A percentile compares a stretch with the other conserved stretches of the same genome.
phyloP scores from a whole-genome alignment of 2,888 invertebrate genomes.

The Crioceris asparagi region DNA sequence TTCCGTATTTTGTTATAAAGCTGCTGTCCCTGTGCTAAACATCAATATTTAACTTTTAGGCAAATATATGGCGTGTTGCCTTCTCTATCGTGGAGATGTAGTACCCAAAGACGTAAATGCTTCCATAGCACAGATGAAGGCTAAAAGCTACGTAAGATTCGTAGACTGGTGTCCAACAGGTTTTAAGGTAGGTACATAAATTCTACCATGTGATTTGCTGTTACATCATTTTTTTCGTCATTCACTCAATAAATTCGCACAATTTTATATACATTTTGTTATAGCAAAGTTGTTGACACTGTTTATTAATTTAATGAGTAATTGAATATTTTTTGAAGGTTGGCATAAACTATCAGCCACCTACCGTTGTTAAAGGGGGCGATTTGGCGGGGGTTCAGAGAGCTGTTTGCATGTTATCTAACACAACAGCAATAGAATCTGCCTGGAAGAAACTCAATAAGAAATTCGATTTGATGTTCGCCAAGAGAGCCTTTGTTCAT shows the following conservation, averaged over 20 bases:
- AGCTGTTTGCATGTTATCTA: conserved; percentile 82
- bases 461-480: conserved; percentile 92
- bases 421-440: conserved; percentile 83
- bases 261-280: too few species aligned
- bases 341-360: conserved; percentile 53
- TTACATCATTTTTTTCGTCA: too few species aligned
- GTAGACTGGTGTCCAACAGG: conserved; percentile 95
- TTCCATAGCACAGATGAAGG: conserved; percentile 69
- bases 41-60: conserved; percentile 6
- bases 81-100: conserved; percentile 82
- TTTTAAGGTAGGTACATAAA: conserved; percentile 54
- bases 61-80: conserved; percentile 84
- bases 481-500: conserved; percentile 89
- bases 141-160: conserved; percentile 68
- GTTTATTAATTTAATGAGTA: too few species aligned
- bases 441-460: conserved; percentile 84
- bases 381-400: conserved; percentile 74
- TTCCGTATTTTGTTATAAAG: too few species aligned
- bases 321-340: too few species aligned
- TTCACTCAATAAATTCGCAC: too few species aligned
- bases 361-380: conserved; percentile 63
- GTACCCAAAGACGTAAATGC: conserved; percentile 83
- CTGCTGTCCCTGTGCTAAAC: too few species aligned
- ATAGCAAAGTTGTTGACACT: too few species aligned
- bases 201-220: too few species aligned